Percentiles rank a stretch among this genome's conserved stretches.
Evolutionary conservation across 2,888 invertebrate genomes (phyloP).

Genomic region (Pomacea canaliculata): DNA sequence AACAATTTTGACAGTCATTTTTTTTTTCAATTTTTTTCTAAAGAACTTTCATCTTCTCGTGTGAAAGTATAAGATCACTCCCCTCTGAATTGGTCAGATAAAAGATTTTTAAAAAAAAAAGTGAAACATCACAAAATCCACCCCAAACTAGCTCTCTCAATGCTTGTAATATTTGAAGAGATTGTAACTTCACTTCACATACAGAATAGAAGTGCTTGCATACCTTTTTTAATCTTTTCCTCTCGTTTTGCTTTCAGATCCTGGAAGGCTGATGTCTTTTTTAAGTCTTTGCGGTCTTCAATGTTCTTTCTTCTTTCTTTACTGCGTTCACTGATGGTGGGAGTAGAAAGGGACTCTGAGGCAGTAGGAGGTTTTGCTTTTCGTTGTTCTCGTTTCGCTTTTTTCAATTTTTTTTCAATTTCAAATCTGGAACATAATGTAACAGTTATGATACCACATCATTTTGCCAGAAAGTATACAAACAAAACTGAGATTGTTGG

Average conservation of each 20-base stretch:
- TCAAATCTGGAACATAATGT: constrained; percentile 79
- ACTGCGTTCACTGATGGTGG: constrained; percentile 72
- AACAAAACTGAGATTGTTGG: background rate
- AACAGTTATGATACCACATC: background rate
- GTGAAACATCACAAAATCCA: background rate
- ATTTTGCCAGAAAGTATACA: too few relatives aligned
- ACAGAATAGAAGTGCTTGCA: too few relatives aligned
- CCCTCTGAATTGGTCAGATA: background rate
- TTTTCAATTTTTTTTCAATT: constrained; percentile 90
- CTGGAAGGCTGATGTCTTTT: constrained; percentile 94
- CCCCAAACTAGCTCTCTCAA: too few relatives aligned
- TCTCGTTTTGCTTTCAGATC: constrained; percentile 90
- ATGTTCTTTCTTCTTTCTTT: constrained; percentile 91
- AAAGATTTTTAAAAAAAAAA: background rate
- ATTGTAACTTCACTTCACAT: too few relatives aligned
- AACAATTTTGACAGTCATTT: background rate
- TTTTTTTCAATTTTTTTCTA: background rate
- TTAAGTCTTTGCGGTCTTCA: constrained; percentile 82
- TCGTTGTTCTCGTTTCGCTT: constrained; percentile 81
- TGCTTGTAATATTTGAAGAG: too few relatives aligned
- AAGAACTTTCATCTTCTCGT: background rate
- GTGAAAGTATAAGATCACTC: background rate
- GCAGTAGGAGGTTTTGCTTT: constrained; percentile 37
- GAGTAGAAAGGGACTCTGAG: constrained; percentile 30
- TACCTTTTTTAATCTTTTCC: constrained; percentile 83